Evolutionary conservation across 2,113 vertebrate genomes (phyloP).

Genomic region (Centropristis striata): DNA sequence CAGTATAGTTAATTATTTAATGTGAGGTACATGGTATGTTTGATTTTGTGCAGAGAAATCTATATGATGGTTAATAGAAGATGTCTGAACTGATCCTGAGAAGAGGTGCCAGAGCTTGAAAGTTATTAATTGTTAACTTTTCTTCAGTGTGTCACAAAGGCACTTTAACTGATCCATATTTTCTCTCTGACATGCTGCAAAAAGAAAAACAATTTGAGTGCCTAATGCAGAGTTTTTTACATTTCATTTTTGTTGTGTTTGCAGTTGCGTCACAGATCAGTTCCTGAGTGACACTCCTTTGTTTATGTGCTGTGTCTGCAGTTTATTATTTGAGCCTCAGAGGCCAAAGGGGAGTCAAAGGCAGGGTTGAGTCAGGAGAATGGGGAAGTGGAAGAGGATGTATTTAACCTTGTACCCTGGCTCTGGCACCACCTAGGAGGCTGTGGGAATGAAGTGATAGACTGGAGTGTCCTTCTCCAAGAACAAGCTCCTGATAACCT

Average conservation of each 20-base stretch:
- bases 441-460: neutral
- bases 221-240: neutral
- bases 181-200: no score
- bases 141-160: neutral
- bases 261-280: neutral
- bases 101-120: no score
- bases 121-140: neutral
- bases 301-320: conserved; percentile 28
- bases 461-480: neutral
- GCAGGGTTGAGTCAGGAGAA: conserved; percentile 31
- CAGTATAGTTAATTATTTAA: neutral
- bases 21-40: neutral
- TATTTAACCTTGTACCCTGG: conserved; percentile 65
- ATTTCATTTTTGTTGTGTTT: neutral
- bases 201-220: neutral
- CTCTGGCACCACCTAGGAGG: neutral
- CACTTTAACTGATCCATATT: neutral
- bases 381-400: conserved; percentile 78
- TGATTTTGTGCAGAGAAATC: neutral
- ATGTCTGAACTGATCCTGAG: neutral
- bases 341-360: conserved; percentile 49
- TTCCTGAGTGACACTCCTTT: neutral
- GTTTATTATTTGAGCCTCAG: neutral
- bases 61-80: neutral
- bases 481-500: no score